phyloP scores from a whole-genome alignment of 2,888 invertebrate genomes.

The Schizotus pectinicornis region DNA sequence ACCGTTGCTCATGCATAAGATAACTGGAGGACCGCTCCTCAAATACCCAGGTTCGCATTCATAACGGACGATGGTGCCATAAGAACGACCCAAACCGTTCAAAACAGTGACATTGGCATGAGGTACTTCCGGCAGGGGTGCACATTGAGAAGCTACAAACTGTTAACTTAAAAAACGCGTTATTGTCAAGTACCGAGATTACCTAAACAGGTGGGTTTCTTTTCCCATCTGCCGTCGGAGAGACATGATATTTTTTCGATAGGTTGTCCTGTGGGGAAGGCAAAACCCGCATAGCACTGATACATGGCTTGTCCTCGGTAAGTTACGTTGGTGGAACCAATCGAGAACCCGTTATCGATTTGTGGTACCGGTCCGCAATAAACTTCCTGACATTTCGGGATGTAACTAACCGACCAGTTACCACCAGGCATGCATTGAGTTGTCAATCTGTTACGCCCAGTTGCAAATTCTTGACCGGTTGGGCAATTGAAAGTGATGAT shows the following conservation, averaged over 20 bases:
- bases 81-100: conserved; percentile 90
- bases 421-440: conserved; percentile 89
- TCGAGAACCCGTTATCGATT: conserved; percentile 96
- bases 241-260: conserved; percentile 89
- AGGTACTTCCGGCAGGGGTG: conserved; percentile 83
- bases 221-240: conserved; percentile 90
- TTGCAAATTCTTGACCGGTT: conserved; percentile 91
- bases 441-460: conserved; percentile 81
- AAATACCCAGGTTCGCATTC: conserved; percentile 93
- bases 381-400: conserved; percentile 93
- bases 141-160: conserved; percentile 84
- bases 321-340: conserved; percentile 94
- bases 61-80: conserved; percentile 90
- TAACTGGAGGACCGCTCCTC: conserved; percentile 85
- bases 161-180: neutral
- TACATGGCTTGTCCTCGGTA: conserved; percentile 93
- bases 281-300: conserved; percentile 96
- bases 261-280: conserved; percentile 86
- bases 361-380: conserved; percentile 98
- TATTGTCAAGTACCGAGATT: conserved; percentile 38
- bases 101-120: conserved; percentile 86
- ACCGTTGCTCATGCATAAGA: conserved; percentile 94
- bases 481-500: conserved; percentile 90
- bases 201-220: conserved; percentile 89
- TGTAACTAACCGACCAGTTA: conserved; percentile 90